phyloP scores from a whole-genome alignment of 37 sponge, comb jelly and placozoan species.

The Beroe forskalii region DNA sequence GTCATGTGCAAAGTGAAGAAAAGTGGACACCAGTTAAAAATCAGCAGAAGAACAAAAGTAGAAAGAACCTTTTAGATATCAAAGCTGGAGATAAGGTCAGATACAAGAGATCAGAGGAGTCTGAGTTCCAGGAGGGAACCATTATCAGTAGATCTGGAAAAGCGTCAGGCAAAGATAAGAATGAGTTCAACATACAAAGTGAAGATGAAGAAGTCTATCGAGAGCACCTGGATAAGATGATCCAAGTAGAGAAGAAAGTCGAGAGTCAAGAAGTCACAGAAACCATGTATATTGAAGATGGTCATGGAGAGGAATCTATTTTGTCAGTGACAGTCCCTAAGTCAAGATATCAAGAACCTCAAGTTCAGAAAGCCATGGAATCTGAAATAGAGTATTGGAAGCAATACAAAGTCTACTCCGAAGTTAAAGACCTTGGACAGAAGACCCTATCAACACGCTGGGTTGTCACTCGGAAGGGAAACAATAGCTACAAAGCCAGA shows the following conservation, averaged over 20 bases:
- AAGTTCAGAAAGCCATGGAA: neutral
- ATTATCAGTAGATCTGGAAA: neutral
- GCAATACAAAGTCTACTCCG: neutral
- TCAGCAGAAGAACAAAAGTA: neutral
- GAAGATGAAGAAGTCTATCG: neutral
- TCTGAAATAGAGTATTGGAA: neutral
- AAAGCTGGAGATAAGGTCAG: neutral
- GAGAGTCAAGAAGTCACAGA: neutral
- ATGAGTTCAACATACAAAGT: neutral
- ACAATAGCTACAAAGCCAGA: neutral
- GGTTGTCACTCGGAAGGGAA: neutral
- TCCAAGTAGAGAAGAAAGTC: neutral
- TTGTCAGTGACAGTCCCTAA: neutral
- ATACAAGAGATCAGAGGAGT: neutral
- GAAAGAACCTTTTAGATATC: neutral
- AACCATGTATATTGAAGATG: neutral
- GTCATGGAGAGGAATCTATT: neutral
- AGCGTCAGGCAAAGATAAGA: neutral
- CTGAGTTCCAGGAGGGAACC: neutral
- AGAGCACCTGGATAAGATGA: neutral
- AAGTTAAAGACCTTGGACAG: neutral
- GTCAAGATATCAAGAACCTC: neutral
- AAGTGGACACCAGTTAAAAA: neutral
- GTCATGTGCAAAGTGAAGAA: neutral
- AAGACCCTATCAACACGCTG: neutral